Base-by-base conservation (phyloP, 1,140 invertebrate species). In the Eufriesea mexicana region DNA sequence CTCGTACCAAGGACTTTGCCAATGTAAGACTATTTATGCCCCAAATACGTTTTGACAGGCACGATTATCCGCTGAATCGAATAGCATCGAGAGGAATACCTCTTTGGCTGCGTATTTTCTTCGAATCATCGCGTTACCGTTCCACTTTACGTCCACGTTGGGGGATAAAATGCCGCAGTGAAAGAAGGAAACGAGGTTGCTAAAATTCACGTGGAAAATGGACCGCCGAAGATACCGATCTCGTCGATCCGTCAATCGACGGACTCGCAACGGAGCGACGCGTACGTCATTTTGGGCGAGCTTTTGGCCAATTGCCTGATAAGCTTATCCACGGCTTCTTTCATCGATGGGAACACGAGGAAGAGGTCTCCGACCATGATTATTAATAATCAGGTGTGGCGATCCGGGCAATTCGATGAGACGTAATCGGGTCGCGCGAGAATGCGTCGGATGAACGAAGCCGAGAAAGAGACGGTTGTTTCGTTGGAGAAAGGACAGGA, bases 361-460 rank as follows among this genome's bases (percentile, higher is more conserved):
- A 79, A 85, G 79, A 89, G 87, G 9, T 9, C 20, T 89, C 89
- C 84, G 72, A 83, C 84, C 82, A 72, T 83, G 85, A 91, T 91
- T 91, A 91, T 89, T 92, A 91, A 90, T 90, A 92, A 91, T 89
- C 28, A 71, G 12, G 35, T 84, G 85, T 77, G 62, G 77, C 67
- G 73, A 81, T 18, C 18, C 12, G 18, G 1, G 18, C 18, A 9
- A 62, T 28, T 28, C 45, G 47, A 35, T 16, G 54, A 59, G 28
- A 64, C 59, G 16, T 28, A 23, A 55, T n/a, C 20, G 42, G 6
- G 28, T 76, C 45, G 49, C 55, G 54, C 18, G 54, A n/a, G 55
- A n/a, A 57, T 18, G 20, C 2, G 14, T 5, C 23, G 28, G 28
- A 64, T 35, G 16, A 35, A 47, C 14, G 42, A 62, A 75, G 1